These are phyloP conservation scores for Merodon equestris DNA, from an alignment of 2,888 invertebrate species.

Conservation along the genomic window DNA sequence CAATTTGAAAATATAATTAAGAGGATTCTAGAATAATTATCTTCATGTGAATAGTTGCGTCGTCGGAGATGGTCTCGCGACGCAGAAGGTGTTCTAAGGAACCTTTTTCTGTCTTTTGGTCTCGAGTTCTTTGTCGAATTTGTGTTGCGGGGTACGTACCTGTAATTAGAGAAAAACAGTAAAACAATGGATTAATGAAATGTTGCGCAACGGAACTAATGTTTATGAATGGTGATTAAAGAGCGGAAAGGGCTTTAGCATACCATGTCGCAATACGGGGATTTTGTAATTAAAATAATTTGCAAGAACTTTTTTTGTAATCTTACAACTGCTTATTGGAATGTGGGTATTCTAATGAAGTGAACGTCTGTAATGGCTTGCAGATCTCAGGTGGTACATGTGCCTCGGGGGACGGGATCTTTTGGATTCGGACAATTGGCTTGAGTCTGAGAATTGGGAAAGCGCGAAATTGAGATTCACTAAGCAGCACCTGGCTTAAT, in stretches of 20 bases:
- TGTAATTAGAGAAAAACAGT: conserved; percentile 59
- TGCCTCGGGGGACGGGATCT: background rate
- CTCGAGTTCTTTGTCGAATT: background rate
- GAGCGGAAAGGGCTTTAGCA: conserved; percentile 5
- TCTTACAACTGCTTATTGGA: too few species aligned
- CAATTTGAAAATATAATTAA: conserved; percentile 56
- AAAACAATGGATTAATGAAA: conserved; percentile 64
- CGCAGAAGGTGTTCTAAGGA: conserved; percentile 29
- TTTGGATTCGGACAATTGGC: background rate
- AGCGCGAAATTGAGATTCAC: background rate
- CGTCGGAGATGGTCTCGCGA: background rate
- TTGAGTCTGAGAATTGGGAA: background rate
- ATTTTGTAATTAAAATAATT: conserved; percentile 41
- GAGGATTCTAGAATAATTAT: conserved; percentile 50
- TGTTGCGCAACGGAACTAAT: conserved; percentile 59
- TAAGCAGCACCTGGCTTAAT: background rate
- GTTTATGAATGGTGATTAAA: conserved; percentile 58
- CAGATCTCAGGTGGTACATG: too few species aligned
- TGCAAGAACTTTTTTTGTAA: conserved; percentile 16
- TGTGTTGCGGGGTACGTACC: conserved; percentile 40
- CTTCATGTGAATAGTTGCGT: conserved; percentile 46
- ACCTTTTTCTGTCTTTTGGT: conserved; percentile 37
- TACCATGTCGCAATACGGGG: conserved; percentile 29
- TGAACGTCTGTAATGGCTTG: too few species aligned
- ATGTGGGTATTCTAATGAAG: too few species aligned